phyloP scores from a whole-genome alignment of 2,797 vertebrate species.

The Neosalanx taihuensis region DNA sequence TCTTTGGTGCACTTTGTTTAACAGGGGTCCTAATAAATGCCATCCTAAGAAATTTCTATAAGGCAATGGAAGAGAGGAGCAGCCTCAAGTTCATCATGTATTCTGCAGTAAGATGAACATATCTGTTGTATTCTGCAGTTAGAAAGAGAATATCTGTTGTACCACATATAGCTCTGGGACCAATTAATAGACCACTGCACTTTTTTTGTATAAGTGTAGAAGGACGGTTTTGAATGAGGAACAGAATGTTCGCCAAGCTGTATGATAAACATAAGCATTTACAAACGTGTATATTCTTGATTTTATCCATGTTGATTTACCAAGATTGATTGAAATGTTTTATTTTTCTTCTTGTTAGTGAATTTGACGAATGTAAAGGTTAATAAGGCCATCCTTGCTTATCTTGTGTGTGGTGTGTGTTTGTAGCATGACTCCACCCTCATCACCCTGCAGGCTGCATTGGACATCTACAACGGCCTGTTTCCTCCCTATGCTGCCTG shows the following conservation, averaged over 20 bases:
- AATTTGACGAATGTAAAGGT: no score
- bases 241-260: no score
- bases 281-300: no score
- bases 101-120: conserved; percentile 78
- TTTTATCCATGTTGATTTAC: no score
- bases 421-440: conserved; percentile 86
- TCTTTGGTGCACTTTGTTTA: conserved; percentile 40
- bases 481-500: conserved; percentile 86
- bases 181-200: neutral
- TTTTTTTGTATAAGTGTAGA: no score
- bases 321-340: no score
- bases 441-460: conserved; percentile 85
- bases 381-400: no score
- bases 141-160: neutral
- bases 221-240: no score
- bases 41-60: conserved; percentile 81
- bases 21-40: conserved; percentile 80
- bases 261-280: no score
- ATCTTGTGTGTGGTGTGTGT: neutral
- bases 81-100: conserved; percentile 81
- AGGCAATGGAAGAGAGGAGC: conserved; percentile 64
- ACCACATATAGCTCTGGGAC: neutral
- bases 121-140: conserved; percentile 7
- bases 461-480: conserved; percentile 81
- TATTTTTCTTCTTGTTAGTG: no score